These are phyloP conservation scores for Unio pictorum DNA, from an alignment of 2,888 invertebrate genomes.

Conservation along the genomic window DNA sequence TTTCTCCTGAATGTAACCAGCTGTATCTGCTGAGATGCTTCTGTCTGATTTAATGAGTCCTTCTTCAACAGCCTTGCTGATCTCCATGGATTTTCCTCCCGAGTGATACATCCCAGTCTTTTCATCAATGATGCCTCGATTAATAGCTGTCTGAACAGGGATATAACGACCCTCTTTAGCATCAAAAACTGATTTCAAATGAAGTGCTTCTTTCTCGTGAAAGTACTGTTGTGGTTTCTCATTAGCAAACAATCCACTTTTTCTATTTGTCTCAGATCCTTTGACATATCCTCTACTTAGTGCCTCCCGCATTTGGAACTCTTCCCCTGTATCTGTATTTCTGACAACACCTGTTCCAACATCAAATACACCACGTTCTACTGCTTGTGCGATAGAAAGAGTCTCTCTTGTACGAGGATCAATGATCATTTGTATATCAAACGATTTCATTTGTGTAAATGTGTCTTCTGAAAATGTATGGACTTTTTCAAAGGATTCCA, in stretches of 20 bases:
- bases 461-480: conserved; percentile 38
- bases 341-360: conserved; percentile 37
- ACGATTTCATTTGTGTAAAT: conserved; percentile 46
- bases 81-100: conserved; percentile 45
- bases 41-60: conserved; percentile 42
- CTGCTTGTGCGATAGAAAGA: conserved; percentile 85
- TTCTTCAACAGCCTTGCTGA: conserved; percentile 42
- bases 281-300: conserved; percentile 42
- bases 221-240: conserved; percentile 29
- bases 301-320: conserved; percentile 55
- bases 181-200: conserved; percentile 62
- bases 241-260: conserved; percentile 34
- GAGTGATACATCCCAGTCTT: conserved; percentile 56
- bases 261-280: conserved; percentile 29
- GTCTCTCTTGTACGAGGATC: conserved; percentile 88
- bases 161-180: conserved; percentile 88
- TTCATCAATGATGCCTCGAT: conserved; percentile 81
- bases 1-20: conserved; percentile 26
- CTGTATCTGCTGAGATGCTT: conserved; percentile 7
- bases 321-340: conserved; percentile 45
- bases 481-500: conserved; percentile 39
- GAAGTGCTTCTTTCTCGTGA: conserved; percentile 31
- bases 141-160: conserved; percentile 78
- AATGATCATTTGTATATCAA: conserved; percentile 38
- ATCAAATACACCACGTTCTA: conserved; percentile 37